Conservation (phyloP, 2,113 vertebrate genomes). For the Phodopus roborovskii region DNA sequence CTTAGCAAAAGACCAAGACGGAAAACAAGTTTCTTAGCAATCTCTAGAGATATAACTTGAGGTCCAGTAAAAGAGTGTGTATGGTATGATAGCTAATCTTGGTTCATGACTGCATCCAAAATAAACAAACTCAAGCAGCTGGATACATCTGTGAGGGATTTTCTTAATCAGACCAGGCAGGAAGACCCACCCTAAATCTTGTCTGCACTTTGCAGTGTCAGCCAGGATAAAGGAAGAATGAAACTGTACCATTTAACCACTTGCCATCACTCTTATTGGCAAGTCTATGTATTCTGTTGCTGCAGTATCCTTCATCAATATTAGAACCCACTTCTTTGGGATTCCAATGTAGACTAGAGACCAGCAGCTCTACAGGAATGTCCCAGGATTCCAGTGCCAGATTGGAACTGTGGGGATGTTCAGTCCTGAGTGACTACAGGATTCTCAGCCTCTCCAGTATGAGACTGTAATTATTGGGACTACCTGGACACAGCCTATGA, state of each 20-base stretch:
- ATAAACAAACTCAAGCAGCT: background rate
- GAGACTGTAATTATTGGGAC: background rate
- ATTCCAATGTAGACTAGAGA: background rate
- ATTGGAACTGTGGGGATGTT: background rate
- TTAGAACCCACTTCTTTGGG: background rate
- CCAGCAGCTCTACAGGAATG: background rate
- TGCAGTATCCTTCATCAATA: background rate
- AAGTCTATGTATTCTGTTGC: background rate
- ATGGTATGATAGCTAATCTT: background rate
- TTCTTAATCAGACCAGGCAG: background rate
- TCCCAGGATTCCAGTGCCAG: background rate
- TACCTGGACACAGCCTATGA: background rate
- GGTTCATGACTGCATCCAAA: background rate
- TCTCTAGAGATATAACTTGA: background rate
- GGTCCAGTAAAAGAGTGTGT: background rate
- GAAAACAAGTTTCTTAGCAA: background rate
- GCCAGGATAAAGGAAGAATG: background rate
- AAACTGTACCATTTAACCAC: background rate
- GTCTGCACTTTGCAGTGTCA: background rate
- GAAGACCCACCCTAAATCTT: background rate
- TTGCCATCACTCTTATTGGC: background rate
- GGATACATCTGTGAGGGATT: background rate
- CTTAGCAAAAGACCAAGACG: background rate
- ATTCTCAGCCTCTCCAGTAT: background rate
- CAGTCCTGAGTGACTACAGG: background rate